Base-by-base conservation (phyloP, 1,140 invertebrate species). In the Dolichoris vasculosae region DNA sequence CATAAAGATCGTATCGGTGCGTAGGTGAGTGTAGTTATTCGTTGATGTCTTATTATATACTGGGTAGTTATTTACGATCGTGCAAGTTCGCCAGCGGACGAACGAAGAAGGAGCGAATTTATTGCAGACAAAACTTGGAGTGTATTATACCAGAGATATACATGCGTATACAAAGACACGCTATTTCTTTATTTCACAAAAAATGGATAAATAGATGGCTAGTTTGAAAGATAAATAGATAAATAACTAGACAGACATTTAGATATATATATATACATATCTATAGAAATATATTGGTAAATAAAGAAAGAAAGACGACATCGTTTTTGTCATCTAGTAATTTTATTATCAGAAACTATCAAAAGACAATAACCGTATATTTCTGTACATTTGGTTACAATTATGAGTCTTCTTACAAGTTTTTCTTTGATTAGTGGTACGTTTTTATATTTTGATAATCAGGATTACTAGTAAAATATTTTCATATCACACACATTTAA, bases 1-100 rank as follows among this genome's bases (percentile, higher is more conserved):
- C 87, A 89, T 89, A 90, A 90, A 90, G 90, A 91, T 91, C 75
- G 84, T 89, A 90, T 91, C 90, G 82, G 81, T 32, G 71, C 79
- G 84, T 82, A 55, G 78, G 84, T 82, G 79, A 73, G 38, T 35
- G 51, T n/a, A 63, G 86, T 85, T 83, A 83, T 87, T 88, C 87
- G 89, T 86, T 90, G 90, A 90, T 90, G 89, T 91, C 90, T 91
- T 90, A 89, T 91, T 91, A 90, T 88, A 90, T 84, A 82, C 83
- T 88, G 73, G 87, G 86, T 83, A 86, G 87, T 90, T 91, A 91
- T 91, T 91, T 91, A 89, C 88, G 90, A 90, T 88, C 89, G 71
- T 69, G 32, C 35, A 83, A 71, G 35, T 82, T 64, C 40, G 2
- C 17, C 48, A 59, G 55, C 55, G 55, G 23, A 26, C 80, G 64